phyloP scores from a whole-genome alignment of 2,888 invertebrate species.

The Lysandra coridon region DNA sequence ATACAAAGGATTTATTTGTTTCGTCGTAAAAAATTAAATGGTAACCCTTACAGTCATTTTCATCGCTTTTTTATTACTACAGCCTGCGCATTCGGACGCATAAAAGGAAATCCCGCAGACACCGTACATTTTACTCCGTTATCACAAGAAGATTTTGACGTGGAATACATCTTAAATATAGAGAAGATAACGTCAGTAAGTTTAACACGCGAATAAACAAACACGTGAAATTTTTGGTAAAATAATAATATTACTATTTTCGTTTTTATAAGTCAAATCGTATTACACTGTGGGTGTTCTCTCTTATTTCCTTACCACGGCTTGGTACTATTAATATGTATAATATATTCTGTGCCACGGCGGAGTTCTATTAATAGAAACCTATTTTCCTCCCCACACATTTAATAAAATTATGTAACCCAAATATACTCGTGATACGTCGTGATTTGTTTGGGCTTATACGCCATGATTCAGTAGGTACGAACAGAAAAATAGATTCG shows the following conservation, averaged over 20 bases:
- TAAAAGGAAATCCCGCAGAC: too few relatives aligned
- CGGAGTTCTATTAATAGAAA: not conserved
- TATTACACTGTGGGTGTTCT: not conserved
- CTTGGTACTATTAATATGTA: too few relatives aligned
- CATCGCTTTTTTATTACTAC: not conserved
- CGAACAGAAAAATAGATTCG: too few relatives aligned
- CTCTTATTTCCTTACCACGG: not conserved
- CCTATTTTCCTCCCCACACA: not conserved
- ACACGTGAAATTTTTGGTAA: not conserved
- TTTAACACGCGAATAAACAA: not conserved
- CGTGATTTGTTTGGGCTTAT: not conserved
- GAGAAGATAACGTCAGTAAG: too few relatives aligned
- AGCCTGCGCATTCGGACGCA: too few relatives aligned
- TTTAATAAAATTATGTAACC: not conserved
- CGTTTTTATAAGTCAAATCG: not conserved
- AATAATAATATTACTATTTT: not conserved
- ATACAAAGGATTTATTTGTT: conserved; percentile 13
- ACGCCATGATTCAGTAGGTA: not conserved
- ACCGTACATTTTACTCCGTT: too few relatives aligned
- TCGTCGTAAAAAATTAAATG: conserved; percentile 15
- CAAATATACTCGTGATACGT: not conserved
- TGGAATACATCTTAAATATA: too few relatives aligned
- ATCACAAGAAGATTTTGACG: too few relatives aligned
- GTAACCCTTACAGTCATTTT: not conserved
- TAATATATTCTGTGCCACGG: not conserved